Percentiles rank a stretch among this genome's conserved stretches.
phyloP scores from a whole-genome alignment of 1,140 invertebrate genomes.

The Drosophila guanche region DNA sequence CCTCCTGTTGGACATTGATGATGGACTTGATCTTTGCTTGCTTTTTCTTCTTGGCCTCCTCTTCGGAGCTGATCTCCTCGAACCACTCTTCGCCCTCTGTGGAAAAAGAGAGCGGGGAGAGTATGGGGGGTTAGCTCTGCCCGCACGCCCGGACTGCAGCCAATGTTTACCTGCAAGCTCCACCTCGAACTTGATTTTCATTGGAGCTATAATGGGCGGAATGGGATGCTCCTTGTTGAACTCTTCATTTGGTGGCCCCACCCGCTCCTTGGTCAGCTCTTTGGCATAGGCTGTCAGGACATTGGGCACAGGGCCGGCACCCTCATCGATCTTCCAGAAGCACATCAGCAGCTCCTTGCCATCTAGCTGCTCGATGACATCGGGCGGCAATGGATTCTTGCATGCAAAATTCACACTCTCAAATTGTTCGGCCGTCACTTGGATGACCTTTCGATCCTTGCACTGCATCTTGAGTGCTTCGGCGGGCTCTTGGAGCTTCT shows the following conservation, averaged over 20 bases:
- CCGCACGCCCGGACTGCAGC: slow-evolving; percentile 2
- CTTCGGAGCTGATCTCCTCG: slow-evolving; percentile 67
- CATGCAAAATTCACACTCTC: slow-evolving; percentile 63
- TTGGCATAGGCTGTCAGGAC: slow-evolving; percentile 65
- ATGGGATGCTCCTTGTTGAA: slow-evolving; percentile 36
- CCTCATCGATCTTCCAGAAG: slow-evolving; percentile 77
- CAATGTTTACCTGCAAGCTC: slow-evolving; percentile 33
- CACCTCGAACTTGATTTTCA: slow-evolving; percentile 72
- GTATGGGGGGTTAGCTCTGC: background rate
- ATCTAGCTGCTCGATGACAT: slow-evolving; percentile 71
- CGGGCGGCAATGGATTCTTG: slow-evolving; percentile 66
- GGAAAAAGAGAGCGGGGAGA: background rate
- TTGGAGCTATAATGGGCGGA: slow-evolving; percentile 56
- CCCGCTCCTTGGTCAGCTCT: slow-evolving; percentile 58
- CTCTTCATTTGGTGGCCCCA: slow-evolving; percentile 58
- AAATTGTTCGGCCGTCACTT: slow-evolving; percentile 61
- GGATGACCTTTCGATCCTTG: slow-evolving; percentile 70
- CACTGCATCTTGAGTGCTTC: slow-evolving; percentile 76
- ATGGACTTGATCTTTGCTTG: slow-evolving; percentile 31
- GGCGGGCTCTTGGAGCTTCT: slow-evolving; percentile 75
- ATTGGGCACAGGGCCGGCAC: slow-evolving; percentile 61
- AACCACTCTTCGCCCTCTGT: slow-evolving; percentile 60
- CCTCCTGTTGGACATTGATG: slow-evolving; percentile 25
- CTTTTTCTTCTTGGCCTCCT: slow-evolving; percentile 47
- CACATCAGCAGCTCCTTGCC: slow-evolving; percentile 77